Evolutionary conservation across 2,113 vertebrate genomes (phyloP), one percentile per base, ranked within the genome.

Genomic region (Arvicanthis niloticus): DNA sequence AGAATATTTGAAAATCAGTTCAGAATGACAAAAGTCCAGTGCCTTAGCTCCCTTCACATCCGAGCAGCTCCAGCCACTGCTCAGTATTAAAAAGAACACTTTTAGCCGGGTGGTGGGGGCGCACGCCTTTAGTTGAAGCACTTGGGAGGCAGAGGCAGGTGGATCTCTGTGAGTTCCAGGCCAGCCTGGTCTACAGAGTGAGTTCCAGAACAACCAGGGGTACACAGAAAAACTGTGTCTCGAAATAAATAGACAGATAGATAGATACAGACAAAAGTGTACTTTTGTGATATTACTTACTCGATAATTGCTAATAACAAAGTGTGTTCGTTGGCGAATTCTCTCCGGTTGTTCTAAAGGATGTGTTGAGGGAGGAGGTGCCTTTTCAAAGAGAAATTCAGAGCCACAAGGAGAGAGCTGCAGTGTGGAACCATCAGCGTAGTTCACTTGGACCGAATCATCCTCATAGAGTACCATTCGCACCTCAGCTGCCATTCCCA

Each of bases 401-500:
- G 98, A 98, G 17, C 99, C 99, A 93, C 99, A 99, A 0, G 99
- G 98, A 0, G 99, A 99, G 48, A 99, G 97, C 26, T 98, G 98
- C 72, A 99, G 56, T 81, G 94, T 98, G 31, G 98, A 98, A 0
- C 99, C 99, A 56, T 98, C 98, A 0, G n/a, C 60, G 94, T 98
- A 99, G 2, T 94, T 98, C 45, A 99, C 98, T 86, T 99, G 99
- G 88, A 99, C 98, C 0, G 99, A 99, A 73, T 98, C 99, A 72
- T 99, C 99, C 60, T 97, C 98, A 37, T 99, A 99, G 95, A 99
- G 98, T 12, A 98, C 94, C 98, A 99, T 99, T n/a, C 96, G 93
- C 16, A 96, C 92, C 45, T 98, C 98, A 0, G 67, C 70, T 0
- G 42, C 94, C 98, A 98, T 98, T 3, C 3, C 62, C 51, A 1